Conservation (phyloP, 2,888 invertebrate species). For the Psylliodes chrysocephalus region DNA sequence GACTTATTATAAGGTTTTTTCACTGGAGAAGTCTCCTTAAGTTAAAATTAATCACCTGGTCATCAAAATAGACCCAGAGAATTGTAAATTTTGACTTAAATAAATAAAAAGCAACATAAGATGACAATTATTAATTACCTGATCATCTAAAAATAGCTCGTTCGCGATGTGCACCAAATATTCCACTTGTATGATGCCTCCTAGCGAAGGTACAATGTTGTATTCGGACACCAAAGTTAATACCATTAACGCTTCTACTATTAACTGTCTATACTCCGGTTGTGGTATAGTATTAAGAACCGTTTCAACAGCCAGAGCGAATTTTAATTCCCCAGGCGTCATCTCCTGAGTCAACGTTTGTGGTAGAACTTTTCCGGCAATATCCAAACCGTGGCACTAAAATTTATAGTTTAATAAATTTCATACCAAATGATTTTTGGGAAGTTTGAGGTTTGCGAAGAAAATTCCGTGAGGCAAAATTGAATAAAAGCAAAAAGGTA, state of each 20-base stretch:
- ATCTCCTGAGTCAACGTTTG: conserved; percentile 97
- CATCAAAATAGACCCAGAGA: no score
- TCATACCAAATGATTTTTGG: no score
- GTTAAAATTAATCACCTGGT: no score
- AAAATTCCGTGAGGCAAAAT: background rate
- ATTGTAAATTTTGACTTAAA: no score
- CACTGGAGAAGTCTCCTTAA: no score
- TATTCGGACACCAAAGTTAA: conserved; percentile 90
- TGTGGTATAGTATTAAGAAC: conserved; percentile 97
- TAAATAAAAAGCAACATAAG: no score
- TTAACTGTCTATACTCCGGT: conserved; percentile 96
- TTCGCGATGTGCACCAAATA: conserved; percentile 94
- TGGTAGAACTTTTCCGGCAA: conserved; percentile 90
- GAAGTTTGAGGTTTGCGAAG: background rate
- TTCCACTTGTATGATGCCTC: conserved; percentile 88
- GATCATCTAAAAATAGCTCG: conserved; percentile 93
- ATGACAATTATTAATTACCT: no score
- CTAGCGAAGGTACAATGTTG: conserved; percentile 79
- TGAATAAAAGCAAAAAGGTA: background rate
- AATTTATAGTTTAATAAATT: conserved; percentile 48
- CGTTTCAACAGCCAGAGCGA: conserved; percentile 96
- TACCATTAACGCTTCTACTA: conserved; percentile 98
- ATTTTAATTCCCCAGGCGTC: conserved; percentile 98
- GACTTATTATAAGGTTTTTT: no score
- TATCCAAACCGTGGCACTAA: conserved; percentile 91